Evolutionary conservation across 2,888 invertebrate genomes (phyloP), one percentile per base, ranked within the genome.

Genomic region (Ectemnius continuus): DNA sequence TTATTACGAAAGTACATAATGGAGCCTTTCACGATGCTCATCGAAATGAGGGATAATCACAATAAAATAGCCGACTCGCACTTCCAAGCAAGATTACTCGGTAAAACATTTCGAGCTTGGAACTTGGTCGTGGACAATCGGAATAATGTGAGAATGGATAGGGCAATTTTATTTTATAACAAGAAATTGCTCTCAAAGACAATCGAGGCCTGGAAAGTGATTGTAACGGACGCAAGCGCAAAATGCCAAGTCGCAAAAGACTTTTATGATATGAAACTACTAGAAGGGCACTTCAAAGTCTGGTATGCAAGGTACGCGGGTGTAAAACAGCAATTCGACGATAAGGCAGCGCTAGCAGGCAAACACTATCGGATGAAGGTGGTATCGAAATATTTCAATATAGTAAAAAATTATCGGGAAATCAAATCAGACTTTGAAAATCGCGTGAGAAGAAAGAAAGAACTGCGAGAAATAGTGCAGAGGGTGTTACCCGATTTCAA

Each of bases 171-270:
- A 2, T 64, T 87, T 0, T 85, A 86, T 67, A 73, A 84, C 2
- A 81, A 76, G 61, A 89, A 87, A 70, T 70, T 91, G 57, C 60
- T 86, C 36, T 76, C 75, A 70, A 74, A 75, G 4, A 61, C 63
- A 0, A 86, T 90, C 14, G 72, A 47, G 23, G 61, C 81, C 16
- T 91, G 90, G 90, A 81, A 73, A 60, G 57, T 73, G 2, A 36
- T 73, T 3, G 69, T 78, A 0, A 79, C 70, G 23, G 76, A 83
- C 28, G 78, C 71, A n/a, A 85, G 71, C 8, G 91, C 93, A 78
- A 94, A 94, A 87, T 91, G 92, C 84, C 94, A 95, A 91, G 95
- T 95, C 0, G 96, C 96, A 2, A 92, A 93, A 68, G 96, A 96
- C 88, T 94, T 94, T 89, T 93, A 94, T 81, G 95, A 95, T 75